These are phyloP conservation scores for Gobio gobio DNA, from an alignment of 2,113 vertebrate genomes.

Conservation along the genomic window DNA sequence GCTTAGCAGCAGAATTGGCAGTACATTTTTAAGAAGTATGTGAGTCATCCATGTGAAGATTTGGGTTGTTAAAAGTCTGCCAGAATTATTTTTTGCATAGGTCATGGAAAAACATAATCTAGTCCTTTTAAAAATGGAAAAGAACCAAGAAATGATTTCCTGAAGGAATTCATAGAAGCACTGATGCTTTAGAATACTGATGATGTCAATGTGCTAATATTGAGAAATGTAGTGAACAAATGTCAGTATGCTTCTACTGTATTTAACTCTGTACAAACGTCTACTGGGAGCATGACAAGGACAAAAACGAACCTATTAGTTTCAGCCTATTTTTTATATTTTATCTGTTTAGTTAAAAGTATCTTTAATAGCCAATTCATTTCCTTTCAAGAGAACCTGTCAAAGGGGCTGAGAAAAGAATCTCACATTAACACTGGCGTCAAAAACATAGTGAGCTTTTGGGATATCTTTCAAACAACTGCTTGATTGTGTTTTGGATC, in stretches of 20 bases:
- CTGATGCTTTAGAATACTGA: not conserved
- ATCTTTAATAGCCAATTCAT: constrained; percentile 10
- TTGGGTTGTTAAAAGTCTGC: constrained; percentile 13
- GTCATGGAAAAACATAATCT: not conserved
- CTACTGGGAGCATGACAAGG: not conserved
- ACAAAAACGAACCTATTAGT: not conserved
- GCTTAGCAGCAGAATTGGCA: not conserved
- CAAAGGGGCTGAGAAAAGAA: constrained; percentile 2
- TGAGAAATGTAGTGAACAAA: not conserved
- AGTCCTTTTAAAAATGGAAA: not conserved
- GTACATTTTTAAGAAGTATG: not conserved
- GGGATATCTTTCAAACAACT: not conserved
- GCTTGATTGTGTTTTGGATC: not conserved
- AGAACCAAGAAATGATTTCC: not conserved
- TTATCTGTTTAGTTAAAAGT: not conserved
- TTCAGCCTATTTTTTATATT: not conserved
- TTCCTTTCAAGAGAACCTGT: constrained; percentile 3
- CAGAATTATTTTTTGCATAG: not conserved
- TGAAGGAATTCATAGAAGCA: not conserved
- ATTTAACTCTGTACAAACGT: not conserved
- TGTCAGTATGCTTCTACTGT: not conserved
- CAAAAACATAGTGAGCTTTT: not conserved
- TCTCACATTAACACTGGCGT: not conserved
- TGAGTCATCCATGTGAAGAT: constrained; percentile 21
- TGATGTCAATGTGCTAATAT: not conserved